Evolutionary conservation across 2,113 vertebrate genomes (phyloP).

Genomic region (Dipodomys ordii): DNA sequence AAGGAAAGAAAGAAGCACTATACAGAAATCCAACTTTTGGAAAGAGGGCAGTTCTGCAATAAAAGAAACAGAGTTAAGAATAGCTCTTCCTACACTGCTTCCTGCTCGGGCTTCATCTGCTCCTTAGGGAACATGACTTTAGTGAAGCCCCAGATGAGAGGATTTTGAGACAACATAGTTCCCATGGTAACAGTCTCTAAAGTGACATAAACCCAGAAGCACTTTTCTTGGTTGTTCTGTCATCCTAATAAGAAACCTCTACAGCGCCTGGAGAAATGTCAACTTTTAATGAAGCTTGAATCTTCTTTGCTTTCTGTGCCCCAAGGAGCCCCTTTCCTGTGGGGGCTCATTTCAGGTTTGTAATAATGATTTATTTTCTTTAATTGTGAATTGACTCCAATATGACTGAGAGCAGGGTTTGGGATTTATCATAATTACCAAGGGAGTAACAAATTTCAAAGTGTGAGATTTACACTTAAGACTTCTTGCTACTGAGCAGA

Average conservation of each 20-base stretch:
- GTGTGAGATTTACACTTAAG: not conserved
- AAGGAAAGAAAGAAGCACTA: slow-evolving; percentile 47
- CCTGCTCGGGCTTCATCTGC: slow-evolving; percentile 74
- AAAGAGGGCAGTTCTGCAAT: slow-evolving; percentile 62
- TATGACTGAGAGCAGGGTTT: not conserved
- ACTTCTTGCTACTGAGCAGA: not conserved
- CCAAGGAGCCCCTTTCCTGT: slow-evolving; percentile 35
- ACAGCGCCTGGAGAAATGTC: slow-evolving; percentile 45
- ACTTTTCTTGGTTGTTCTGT: slow-evolving; percentile 64
- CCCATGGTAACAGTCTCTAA: slow-evolving; percentile 72
- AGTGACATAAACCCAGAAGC: slow-evolving; percentile 63
- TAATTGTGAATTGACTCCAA: not conserved
- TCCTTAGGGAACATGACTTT: slow-evolving; percentile 72
- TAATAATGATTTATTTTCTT: slow-evolving; percentile 43
- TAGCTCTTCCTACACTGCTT: slow-evolving; percentile 80
- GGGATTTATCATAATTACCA: not conserved
- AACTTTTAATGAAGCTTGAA: slow-evolving; percentile 63
- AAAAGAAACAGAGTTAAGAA: slow-evolving; percentile 71
- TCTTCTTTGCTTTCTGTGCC: slow-evolving; percentile 19
- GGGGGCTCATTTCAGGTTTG: slow-evolving; percentile 45
- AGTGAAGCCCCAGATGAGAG: slow-evolving; percentile 64
- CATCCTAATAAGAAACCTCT: slow-evolving; percentile 57
- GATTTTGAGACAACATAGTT: slow-evolving; percentile 65
- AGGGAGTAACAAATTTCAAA: not conserved
- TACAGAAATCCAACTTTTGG: slow-evolving; percentile 48